Percentiles rank a stretch among this genome's conserved stretches.
phyloP scores from a whole-genome alignment of 2,888 invertebrate genomes.

The Sisyra nigra region DNA sequence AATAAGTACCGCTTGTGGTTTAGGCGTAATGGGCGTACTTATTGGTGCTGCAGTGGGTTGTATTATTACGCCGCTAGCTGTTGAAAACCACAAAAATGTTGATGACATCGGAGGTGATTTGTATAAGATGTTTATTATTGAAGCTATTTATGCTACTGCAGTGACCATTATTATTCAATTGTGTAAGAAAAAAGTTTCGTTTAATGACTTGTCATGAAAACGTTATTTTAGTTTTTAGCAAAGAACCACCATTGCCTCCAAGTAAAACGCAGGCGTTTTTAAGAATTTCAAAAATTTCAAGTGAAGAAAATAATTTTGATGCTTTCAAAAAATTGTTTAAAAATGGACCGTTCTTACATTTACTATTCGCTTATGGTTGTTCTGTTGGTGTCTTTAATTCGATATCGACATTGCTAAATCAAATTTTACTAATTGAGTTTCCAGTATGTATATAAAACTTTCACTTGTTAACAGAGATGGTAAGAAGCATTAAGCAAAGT shows the following conservation, averaged over 20 bases:
- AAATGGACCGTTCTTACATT: constrained; percentile 32
- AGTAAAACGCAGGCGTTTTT: constrained; percentile 31
- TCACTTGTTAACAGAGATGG: too few relatives aligned
- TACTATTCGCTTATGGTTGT: constrained; percentile 38
- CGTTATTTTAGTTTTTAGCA: constrained; percentile 28
- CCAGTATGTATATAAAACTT: constrained; percentile 13
- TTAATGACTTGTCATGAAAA: constrained; percentile 6
- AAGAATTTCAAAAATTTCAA: constrained; percentile 15
- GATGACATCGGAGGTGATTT: constrained; percentile 29
- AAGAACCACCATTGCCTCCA: constrained; percentile 35
- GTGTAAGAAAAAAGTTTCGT: constrained; percentile 20
- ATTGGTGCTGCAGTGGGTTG: neutral
- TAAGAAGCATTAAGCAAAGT: too few relatives aligned
- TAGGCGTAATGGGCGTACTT: neutral
- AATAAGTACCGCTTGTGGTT: constrained; percentile 27
- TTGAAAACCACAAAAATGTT: constrained; percentile 24
- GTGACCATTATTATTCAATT: constrained; percentile 38
- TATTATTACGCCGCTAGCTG: neutral
- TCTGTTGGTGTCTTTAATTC: constrained; percentile 52
- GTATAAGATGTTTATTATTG: constrained; percentile 18
- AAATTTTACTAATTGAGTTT: constrained; percentile 17
- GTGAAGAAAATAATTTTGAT: constrained; percentile 3
- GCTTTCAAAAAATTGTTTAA: constrained; percentile 25
- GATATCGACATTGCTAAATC: constrained; percentile 38
- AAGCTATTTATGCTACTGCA: constrained; percentile 30